Percentiles rank a stretch among this genome's conserved stretches.
phyloP scores from a whole-genome alignment of 2,113 vertebrate genomes.

The Notechis scutatus region DNA sequence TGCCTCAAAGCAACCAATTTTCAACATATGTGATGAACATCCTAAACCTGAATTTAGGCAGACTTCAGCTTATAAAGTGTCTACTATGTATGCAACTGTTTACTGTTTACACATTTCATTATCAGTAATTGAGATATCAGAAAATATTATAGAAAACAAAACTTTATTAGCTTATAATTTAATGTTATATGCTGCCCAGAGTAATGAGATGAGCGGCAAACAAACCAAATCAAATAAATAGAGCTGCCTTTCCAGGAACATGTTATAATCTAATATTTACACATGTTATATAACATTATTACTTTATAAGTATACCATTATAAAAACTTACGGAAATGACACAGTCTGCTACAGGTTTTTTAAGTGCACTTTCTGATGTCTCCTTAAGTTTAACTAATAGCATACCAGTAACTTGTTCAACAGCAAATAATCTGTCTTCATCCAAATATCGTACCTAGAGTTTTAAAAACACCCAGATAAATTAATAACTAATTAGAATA shows the following conservation, averaged over 20 bases:
- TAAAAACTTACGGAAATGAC: constrained; percentile 87
- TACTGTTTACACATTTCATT: neutral
- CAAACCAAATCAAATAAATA: neutral
- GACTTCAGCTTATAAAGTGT: neutral
- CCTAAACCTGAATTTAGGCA: neutral
- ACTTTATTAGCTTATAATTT: neutral
- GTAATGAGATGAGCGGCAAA: neutral
- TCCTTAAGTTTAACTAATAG: constrained; percentile 92
- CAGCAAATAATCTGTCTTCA: constrained; percentile 89
- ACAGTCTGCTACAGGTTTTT: constrained; percentile 94
- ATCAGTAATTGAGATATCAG: neutral
- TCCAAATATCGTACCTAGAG: constrained; percentile 89
- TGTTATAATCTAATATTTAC: neutral
- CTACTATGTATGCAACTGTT: neutral
- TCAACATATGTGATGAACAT: neutral
- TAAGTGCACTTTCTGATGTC: constrained; percentile 89
- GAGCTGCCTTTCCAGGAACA: neutral
- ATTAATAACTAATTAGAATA: neutral
- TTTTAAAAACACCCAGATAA: neutral
- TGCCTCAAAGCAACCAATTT: neutral
- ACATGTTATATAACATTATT: neutral
- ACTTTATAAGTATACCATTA: accelerated
- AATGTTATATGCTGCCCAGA: neutral
- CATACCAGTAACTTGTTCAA: constrained; percentile 92
- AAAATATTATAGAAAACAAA: neutral